Percentiles rank a stretch among this genome's conserved stretches.
Conservation (phyloP, 1,140 invertebrate species). For the Nixonia krombeini region DNA sequence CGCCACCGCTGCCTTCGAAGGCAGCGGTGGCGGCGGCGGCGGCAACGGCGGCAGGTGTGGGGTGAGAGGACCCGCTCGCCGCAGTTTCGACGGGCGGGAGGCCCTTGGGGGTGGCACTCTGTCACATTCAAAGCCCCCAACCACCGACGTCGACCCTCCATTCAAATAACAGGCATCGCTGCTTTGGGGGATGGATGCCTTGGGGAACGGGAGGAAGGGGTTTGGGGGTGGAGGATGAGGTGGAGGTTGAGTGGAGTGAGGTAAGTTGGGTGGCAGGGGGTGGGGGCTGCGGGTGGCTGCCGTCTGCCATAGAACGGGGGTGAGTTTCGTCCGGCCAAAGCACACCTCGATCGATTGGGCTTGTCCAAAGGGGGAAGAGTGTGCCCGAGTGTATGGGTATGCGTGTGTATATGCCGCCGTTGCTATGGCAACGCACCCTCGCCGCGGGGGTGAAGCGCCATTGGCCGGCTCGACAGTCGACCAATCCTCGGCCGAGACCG, state of each 20-base stretch:
- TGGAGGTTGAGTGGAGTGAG: no score
- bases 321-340: conserved; percentile 72
- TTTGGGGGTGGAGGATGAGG: conserved; percentile 46
- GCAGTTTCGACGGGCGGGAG: conserved; percentile 65
- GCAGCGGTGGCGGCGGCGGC: conserved; percentile 56
- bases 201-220: conserved; percentile 24
- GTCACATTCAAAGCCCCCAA: conserved; percentile 68
- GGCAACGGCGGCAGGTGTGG: conserved; percentile 56
- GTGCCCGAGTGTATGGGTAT: conserved; percentile 50
- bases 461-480: conserved; percentile 67
- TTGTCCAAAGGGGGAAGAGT: conserved; percentile 69
- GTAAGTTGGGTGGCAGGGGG: no score
- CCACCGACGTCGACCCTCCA: conserved; percentile 52
- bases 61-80: conserved; percentile 55
- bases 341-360: conserved; percentile 73
- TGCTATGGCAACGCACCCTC: conserved; percentile 67
- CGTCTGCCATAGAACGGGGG: conserved; percentile 38
- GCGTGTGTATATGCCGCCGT: conserved; percentile 60
- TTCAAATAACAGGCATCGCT: conserved; percentile 70
- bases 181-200: conserved; percentile 46
- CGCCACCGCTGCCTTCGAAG: conserved; percentile 38
- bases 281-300: conserved; percentile 51
- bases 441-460: conserved; percentile 69
- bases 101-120: conserved; percentile 67
- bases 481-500: conserved; percentile 55